These are phyloP conservation scores for Cranoglanis bouderius DNA, from an alignment of 2,113 vertebrate species.

Conservation along the genomic window DNA sequence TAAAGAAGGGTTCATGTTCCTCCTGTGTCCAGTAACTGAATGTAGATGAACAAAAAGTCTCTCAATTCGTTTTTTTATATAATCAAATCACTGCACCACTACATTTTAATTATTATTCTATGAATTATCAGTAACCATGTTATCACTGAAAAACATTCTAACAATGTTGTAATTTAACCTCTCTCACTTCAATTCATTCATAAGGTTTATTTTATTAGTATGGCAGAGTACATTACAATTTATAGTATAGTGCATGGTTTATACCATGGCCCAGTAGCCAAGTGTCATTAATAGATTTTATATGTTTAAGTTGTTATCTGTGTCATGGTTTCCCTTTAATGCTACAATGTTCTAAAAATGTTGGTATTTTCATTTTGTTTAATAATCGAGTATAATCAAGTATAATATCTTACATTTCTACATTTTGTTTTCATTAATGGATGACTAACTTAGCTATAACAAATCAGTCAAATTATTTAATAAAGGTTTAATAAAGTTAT, in stretches of 20 bases:
- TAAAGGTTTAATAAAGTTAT: too few species aligned
- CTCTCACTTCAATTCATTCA: neutral
- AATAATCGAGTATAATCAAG: too few species aligned
- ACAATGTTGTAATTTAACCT: neutral
- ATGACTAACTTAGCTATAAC: too few species aligned
- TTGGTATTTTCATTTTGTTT: too few species aligned
- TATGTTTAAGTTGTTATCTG: neutral
- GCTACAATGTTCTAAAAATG: too few species aligned
- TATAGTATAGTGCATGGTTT: too few species aligned
- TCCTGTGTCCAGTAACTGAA: neutral
- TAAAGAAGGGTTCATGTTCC: neutral
- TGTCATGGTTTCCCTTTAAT: neutral
- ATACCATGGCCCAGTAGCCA: neutral
- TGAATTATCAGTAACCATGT: neutral
- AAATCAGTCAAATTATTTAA: too few species aligned
- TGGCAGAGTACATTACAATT: neutral
- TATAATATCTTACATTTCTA: too few species aligned
- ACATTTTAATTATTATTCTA: neutral
- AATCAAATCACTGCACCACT: neutral
- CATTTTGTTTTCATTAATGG: too few species aligned
- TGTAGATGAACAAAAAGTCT: neutral
- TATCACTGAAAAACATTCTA: neutral
- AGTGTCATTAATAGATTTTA: neutral
- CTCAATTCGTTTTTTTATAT: neutral
- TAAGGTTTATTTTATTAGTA: neutral